A percentile compares a stretch with the other conserved stretches of the same genome.
Evolutionary conservation across 2,888 invertebrate genomes (phyloP).

Genomic region (Zhuqinia jingwanae): DNA sequence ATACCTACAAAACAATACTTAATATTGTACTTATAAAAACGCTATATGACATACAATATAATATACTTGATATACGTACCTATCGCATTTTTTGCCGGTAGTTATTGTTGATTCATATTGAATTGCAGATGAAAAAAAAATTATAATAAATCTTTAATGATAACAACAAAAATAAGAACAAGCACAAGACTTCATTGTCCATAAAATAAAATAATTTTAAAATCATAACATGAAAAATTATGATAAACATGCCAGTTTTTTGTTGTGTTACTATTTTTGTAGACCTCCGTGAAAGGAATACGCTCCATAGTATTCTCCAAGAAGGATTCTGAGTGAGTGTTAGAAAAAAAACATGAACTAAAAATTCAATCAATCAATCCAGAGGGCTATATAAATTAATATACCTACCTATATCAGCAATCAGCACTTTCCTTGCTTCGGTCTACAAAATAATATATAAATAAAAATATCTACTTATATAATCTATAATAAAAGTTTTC

Average conservation of each 20-base stretch:
- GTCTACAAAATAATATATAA: constrained; percentile 44
- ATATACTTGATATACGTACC: constrained; percentile 41
- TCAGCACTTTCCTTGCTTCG: constrained; percentile 49
- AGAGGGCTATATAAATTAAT: constrained; percentile 27
- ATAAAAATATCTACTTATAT: constrained; percentile 21
- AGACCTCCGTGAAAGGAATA: constrained; percentile 93
- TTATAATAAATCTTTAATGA: constrained; percentile 42
- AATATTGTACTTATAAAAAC: constrained; percentile 46
- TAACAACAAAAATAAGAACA: constrained; percentile 3
- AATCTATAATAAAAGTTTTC: constrained; percentile 10
- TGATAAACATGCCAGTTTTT: constrained; percentile 65
- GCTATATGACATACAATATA: constrained; percentile 44
- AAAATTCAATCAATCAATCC: constrained; percentile 32
- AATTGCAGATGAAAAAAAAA: constrained; percentile 55
- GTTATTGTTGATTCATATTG: constrained; percentile 73
- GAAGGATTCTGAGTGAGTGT: constrained; percentile 81
- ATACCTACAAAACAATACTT: constrained; percentile 65
- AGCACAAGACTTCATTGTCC: background rate
- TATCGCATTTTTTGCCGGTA: constrained; percentile 68
- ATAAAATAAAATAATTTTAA: background rate
- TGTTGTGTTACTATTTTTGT: constrained; percentile 80
- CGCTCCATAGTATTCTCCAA: constrained; percentile 91
- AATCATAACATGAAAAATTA: background rate
- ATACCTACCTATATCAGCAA: constrained; percentile 37
- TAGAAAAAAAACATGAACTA: constrained; percentile 2